A percentile compares a stretch with the other conserved stretches of the same genome.
These are phyloP conservation scores for Acropora tenuis DNA, from an alignment of 64 coral and sea anemone genomes.

Conservation along the genomic window DNA sequence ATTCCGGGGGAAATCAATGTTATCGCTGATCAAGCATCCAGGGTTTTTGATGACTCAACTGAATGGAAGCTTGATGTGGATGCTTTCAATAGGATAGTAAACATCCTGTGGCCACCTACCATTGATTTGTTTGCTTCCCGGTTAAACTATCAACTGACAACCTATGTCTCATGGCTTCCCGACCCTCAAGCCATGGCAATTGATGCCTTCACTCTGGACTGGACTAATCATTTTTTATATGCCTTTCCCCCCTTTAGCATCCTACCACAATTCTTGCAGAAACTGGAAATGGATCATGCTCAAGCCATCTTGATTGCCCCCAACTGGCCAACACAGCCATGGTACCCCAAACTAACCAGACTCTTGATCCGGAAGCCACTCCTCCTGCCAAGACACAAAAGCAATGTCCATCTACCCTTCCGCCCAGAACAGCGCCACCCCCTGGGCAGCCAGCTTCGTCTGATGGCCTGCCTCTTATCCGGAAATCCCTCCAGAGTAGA, in stretches of 20 bases:
- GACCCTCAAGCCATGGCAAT: conserved; percentile 40
- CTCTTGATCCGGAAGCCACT: conserved; percentile 37
- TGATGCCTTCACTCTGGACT: conserved; percentile 58
- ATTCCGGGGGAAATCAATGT: conserved; percentile 46
- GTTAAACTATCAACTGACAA: too few species aligned
- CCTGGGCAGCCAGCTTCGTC: conserved; percentile 16
- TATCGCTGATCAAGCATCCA: conserved; percentile 49
- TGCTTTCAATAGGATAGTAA: conserved; percentile 10
- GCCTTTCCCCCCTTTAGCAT: conserved; percentile 60
- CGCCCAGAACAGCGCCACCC: conserved; percentile 15
- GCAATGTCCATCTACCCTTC: conserved; percentile 54
- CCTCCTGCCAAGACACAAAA: conserved; percentile 31
- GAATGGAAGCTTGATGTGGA: conserved; percentile 44
- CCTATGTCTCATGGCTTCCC: too few species aligned
- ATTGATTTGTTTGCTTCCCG: conserved; percentile 52
- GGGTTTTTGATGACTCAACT: conserved; percentile 45
- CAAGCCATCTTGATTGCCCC: conserved; percentile 38
- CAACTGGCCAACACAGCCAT: conserved; percentile 70
- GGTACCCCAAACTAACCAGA: conserved; percentile 48
- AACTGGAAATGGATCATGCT: conserved; percentile 50
- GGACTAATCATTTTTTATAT: conserved; percentile 46
- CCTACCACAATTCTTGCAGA: conserved; percentile 54
- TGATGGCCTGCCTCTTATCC: conserved; percentile 50
- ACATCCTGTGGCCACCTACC: not conserved
- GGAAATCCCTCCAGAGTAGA: conserved; percentile 27